Base-by-base conservation (phyloP, 2,113 vertebrate species). In the Cacatua alba region DNA sequence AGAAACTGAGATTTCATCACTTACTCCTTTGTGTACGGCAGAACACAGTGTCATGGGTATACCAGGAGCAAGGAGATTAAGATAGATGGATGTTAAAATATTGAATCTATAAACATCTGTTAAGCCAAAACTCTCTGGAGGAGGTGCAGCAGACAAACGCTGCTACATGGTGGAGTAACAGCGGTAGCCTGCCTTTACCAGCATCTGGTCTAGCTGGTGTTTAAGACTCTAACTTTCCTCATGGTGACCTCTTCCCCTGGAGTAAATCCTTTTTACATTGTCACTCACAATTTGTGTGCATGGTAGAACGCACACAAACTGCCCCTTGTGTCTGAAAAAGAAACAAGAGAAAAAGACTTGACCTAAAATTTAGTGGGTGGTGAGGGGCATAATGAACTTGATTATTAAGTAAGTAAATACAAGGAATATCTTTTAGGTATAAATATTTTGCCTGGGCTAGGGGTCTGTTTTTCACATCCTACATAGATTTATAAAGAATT, bases 61-160 rank as follows among this genome's bases (percentile, higher is more conserved):
- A 86, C 33, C 25, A 79, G 74, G 55, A 94, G 77, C 72, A 92
- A 94, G 86, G 89, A 86, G 69, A 95, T 92, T 87, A 95, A 95
- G 94, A 96, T 91, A 95, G 93, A 89, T 94, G 86, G 39, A 70
- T 94, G 46, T 77, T 95, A 95, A 94, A 96, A 92, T 88, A 79
- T 14, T 82, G 77, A 89, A 64, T 85, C 43, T 82, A 75, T 95
- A 95, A 95, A 94, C 86, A 91, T 96, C 95, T 95, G 88, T 86
- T 96, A 95, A 94, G 75, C 74, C 94, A 94, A 96, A 95, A 85
- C 44, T 80, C 92, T 82, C 84, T 87, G 75, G 85, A 94, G 91
- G 76, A 88, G 72, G 60, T 89, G 77, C 64, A 78, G 86, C 82
- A 93, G 53, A 90, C 64, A 81, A 74, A 77, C 72, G 57, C 86